These are phyloP conservation scores for Hycleus phaleratus DNA, from an alignment of 1,140 invertebrate genomes.

Conservation along the genomic window DNA sequence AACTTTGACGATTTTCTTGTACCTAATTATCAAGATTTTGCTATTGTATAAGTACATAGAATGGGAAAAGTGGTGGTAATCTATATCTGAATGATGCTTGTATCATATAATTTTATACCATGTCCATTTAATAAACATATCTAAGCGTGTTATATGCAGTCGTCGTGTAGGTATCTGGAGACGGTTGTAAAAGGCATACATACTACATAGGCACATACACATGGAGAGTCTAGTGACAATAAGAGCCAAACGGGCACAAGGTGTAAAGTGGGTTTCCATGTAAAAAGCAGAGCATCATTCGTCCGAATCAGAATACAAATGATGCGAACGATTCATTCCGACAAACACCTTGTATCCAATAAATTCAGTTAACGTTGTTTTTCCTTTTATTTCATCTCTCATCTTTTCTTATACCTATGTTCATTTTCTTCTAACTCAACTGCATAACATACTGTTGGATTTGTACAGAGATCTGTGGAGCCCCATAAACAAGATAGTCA, in stretches of 20 bases:
- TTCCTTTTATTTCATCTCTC: constrained; percentile 23
- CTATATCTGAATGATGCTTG: too few relatives aligned
- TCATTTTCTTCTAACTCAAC: too few relatives aligned
- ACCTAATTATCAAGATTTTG: too few relatives aligned
- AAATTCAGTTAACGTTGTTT: constrained; percentile 43
- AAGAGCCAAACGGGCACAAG: constrained; percentile 28
- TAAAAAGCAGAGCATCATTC: constrained; percentile 41
- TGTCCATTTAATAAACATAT: constrained; percentile 43
- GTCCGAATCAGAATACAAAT: constrained; percentile 42
- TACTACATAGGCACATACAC: constrained; percentile 11
- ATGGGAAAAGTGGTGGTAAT: too few relatives aligned
- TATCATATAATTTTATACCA: constrained; percentile 25
- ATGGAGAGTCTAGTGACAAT: constrained; percentile 27
- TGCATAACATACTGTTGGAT: constrained; percentile 31
- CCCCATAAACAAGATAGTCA: constrained; percentile 41
- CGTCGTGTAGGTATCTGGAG: constrained; percentile 29
- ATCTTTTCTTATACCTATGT: too few relatives aligned
- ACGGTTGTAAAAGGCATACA: neutral
- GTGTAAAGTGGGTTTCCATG: constrained; percentile 42
- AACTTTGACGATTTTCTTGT: too few relatives aligned
- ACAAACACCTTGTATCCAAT: constrained; percentile 44
- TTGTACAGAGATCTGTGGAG: constrained; percentile 38
- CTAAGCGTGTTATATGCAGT: constrained; percentile 24
- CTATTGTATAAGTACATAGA: too few relatives aligned
- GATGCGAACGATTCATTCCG: constrained; percentile 41